These are phyloP conservation scores for Chloroceryle amazona DNA, from an alignment of 2,797 vertebrate species.

Conservation along the genomic window DNA sequence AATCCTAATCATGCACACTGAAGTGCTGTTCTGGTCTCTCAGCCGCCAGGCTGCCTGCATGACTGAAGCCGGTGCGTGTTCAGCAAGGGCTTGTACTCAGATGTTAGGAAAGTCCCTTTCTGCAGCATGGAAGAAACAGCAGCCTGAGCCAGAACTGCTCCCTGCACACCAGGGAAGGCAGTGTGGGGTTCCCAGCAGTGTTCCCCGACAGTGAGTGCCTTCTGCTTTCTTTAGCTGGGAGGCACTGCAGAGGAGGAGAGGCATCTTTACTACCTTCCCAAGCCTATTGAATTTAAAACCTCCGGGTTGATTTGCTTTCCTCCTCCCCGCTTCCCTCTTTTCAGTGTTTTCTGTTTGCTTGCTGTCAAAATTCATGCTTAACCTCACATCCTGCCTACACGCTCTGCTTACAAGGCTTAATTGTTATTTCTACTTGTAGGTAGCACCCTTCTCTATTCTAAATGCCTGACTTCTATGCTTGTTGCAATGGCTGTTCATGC, in stretches of 20 bases:
- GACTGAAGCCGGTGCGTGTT: accelerated
- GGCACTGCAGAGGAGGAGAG: neutral
- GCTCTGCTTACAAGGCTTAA: neutral
- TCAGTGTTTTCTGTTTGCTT: neutral
- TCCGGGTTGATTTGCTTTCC: neutral
- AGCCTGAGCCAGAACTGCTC: neutral
- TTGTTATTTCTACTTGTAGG: neutral
- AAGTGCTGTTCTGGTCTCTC: neutral
- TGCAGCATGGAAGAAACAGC: neutral
- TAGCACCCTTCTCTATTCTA: neutral
- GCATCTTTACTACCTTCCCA: neutral
- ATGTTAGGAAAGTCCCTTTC: neutral
- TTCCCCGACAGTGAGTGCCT: neutral
- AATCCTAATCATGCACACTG: neutral
- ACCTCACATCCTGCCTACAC: neutral
- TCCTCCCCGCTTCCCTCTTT: neutral
- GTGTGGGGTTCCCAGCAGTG: neutral
- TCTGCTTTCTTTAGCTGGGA: neutral
- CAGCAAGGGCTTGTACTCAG: accelerated
- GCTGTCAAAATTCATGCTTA: neutral
- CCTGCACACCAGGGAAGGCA: neutral
- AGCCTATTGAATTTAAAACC: neutral
- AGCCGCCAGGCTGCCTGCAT: neutral
- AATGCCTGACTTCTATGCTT: neutral
- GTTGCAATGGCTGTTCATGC: neutral